Percentiles rank a stretch among this genome's conserved stretches.
phyloP scores from a whole-genome alignment of 2,888 invertebrate genomes.

The Epiblema foenella region DNA sequence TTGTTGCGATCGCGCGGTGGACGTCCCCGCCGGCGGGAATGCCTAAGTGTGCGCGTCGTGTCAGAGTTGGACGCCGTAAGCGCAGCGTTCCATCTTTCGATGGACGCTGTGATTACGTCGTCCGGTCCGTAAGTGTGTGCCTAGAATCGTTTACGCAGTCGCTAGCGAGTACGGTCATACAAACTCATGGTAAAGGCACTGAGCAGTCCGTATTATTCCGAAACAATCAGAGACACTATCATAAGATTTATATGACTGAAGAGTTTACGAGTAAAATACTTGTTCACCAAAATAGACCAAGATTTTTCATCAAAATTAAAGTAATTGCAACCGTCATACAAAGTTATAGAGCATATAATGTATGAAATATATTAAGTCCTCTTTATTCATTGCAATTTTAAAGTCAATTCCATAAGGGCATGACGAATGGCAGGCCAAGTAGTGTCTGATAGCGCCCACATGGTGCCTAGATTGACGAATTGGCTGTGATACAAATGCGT shows the following conservation, averaged over 20 bases:
- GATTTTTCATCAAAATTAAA: not conserved
- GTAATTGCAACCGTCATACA: not conserved
- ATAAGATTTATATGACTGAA: slow-evolving; percentile 2
- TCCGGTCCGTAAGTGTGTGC: too few species aligned
- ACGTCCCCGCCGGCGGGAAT: too few species aligned
- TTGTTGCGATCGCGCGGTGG: too few species aligned
- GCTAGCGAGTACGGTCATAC: too few species aligned
- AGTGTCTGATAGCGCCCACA: slow-evolving; percentile 36
- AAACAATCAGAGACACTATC: not conserved
- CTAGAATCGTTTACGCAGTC: too few species aligned
- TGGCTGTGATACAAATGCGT: slow-evolving; percentile 6
- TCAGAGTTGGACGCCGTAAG: too few species aligned
- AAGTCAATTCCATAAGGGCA: slow-evolving; percentile 16
- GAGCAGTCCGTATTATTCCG: too few species aligned
- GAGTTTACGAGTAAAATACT: too few species aligned
- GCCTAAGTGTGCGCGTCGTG: too few species aligned
- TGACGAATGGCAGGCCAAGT: slow-evolving; percentile 27
- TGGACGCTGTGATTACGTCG: too few species aligned
- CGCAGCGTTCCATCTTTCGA: too few species aligned
- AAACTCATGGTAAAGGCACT: too few species aligned
- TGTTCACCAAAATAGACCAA: not conserved
- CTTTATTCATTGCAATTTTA: not conserved
- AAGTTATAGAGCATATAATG: not conserved
- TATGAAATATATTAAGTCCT: not conserved
- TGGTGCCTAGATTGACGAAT: slow-evolving; percentile 21